Percentiles rank a stretch among this genome's conserved stretches.
Conservation (phyloP, 2,113 vertebrate genomes). For the Malurus alboscapulatus region DNA sequence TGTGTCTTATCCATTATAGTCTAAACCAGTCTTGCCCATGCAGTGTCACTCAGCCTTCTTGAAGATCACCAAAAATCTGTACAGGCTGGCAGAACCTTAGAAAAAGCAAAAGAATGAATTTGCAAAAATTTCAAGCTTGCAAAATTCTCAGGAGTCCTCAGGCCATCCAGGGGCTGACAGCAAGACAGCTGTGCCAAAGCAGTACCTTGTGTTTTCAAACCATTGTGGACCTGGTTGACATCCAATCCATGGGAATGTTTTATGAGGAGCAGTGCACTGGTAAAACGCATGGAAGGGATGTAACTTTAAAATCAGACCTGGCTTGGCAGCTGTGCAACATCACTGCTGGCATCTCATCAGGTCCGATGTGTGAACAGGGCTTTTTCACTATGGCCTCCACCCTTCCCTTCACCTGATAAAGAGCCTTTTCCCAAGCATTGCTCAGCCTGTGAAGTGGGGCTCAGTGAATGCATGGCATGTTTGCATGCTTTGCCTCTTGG, state of each 20-base stretch:
- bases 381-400: background rate
- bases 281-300: background rate
- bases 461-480: background rate
- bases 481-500: rapidly evolving
- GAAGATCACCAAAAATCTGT: background rate
- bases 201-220: background rate
- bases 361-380: background rate
- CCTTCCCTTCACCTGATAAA: background rate
- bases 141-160: background rate
- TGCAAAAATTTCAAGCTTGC: background rate
- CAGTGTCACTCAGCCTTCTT: background rate
- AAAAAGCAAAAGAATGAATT: background rate
- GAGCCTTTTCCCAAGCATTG: background rate
- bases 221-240: background rate
- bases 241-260: background rate
- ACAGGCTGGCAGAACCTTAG: background rate
- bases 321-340: background rate
- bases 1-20: background rate
- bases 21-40: background rate
- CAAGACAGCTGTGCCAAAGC: background rate
- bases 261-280: background rate
- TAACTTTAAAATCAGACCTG: background rate
- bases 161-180: background rate
- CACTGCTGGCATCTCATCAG: background rate
- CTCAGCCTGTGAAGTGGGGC: background rate